Evolutionary conservation across 2,113 vertebrate genomes (phyloP).

Genomic region (Toxotes jaculatrix): DNA sequence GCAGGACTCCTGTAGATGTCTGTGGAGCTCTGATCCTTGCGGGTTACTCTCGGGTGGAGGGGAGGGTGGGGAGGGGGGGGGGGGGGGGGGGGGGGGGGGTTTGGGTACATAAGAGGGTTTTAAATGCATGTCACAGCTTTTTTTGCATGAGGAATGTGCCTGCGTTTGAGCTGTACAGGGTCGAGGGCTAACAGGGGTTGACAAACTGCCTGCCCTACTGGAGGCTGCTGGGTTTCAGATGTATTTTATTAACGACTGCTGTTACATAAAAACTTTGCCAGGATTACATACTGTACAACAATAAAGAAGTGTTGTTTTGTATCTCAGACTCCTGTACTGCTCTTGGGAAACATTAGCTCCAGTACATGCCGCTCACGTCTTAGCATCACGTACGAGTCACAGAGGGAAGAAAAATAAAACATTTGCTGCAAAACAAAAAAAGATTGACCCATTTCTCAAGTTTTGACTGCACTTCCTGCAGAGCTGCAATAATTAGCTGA

Average conservation of each 20-base stretch:
- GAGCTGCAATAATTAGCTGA: no score
- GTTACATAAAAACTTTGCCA: slow-evolving; percentile 78
- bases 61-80: neutral
- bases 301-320: slow-evolving; percentile 85
- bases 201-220: slow-evolving; percentile 24
- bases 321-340: slow-evolving; percentile 55
- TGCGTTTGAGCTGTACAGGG: slow-evolving; percentile 72
- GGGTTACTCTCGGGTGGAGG: slow-evolving; percentile 1
- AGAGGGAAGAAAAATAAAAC: no score
- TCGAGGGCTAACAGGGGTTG: slow-evolving; percentile 28
- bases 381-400: neutral
- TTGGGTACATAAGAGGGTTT: slow-evolving; percentile 39
- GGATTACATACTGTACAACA: slow-evolving; percentile 75
- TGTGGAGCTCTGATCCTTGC: slow-evolving; percentile 17
- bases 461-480: no score
- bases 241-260: slow-evolving; percentile 85
- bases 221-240: slow-evolving; percentile 73
- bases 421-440: no score
- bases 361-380: neutral
- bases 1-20: slow-evolving; percentile 10
- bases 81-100: neutral
- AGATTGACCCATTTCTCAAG: no score
- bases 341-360: neutral
- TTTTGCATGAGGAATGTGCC: slow-evolving; percentile 87
- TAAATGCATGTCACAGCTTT: slow-evolving; percentile 84